Conservation (phyloP, 2,888 invertebrate genomes). For the Stenchaetothrips biformis region DNA sequence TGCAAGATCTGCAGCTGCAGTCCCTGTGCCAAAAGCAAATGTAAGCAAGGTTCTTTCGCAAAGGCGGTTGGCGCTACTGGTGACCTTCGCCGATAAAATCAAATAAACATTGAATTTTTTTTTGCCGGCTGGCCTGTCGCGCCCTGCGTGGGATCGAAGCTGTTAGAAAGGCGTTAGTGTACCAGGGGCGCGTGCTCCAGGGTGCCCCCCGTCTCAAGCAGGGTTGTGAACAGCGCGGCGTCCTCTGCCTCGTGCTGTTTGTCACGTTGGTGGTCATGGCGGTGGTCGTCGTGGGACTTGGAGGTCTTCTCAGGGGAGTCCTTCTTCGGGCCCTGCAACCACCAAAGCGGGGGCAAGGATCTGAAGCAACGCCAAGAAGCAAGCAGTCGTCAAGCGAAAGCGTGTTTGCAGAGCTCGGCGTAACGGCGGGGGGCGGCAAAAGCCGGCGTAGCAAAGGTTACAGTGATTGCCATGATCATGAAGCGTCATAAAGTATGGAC, state of each 20-base stretch:
- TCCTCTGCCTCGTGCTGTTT: not conserved
- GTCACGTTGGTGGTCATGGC: not conserved
- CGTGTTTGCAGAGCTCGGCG: not conserved
- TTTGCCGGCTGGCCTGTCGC: not conserved
- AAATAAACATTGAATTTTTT: not conserved
- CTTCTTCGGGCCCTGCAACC: too few species aligned
- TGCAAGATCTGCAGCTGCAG: not conserved
- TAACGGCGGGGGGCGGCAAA: not conserved
- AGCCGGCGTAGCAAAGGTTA: not conserved
- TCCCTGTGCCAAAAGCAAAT: not conserved
- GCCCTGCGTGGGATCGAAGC: not conserved
- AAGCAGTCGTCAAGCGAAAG: too few species aligned
- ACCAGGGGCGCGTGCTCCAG: not conserved
- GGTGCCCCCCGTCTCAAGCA: not conserved
- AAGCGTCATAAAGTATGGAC: not conserved
- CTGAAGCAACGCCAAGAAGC: too few species aligned
- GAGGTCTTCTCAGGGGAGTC: too few species aligned
- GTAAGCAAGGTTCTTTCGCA: not conserved
- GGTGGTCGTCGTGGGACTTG: too few species aligned
- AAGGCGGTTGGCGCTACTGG: not conserved
- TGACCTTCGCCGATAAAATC: not conserved
- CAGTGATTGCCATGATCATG: not conserved
- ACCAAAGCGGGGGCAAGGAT: too few species aligned
- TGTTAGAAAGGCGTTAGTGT: not conserved
- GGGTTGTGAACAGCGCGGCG: not conserved